These are phyloP conservation scores for Adrianichthys oophorus DNA, from an alignment of 2,797 vertebrate genomes.

Conservation along the genomic window DNA sequence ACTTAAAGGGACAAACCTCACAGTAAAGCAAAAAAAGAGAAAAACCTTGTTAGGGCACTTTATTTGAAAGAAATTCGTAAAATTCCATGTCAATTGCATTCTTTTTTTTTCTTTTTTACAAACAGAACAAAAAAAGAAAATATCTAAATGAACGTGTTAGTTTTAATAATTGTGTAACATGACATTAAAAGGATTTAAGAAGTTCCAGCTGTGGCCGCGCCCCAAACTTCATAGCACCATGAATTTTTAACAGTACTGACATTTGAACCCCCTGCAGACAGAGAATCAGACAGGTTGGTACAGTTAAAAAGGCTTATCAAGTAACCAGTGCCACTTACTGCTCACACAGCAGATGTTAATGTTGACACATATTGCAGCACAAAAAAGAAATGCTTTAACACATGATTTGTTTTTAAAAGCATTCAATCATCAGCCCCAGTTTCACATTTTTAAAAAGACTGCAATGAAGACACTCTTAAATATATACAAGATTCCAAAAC, in stretches of 20 bases:
- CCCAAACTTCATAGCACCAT: constrained; percentile 52
- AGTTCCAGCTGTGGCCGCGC: constrained; percentile 16
- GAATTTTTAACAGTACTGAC: constrained; percentile 27
- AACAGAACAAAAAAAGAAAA: constrained; percentile 2
- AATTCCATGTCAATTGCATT: constrained; percentile 53
- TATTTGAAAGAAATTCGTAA: constrained; percentile 62
- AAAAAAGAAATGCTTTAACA: constrained; percentile 48
- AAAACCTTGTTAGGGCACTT: constrained; percentile 61
- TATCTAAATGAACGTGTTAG: constrained; percentile 34
- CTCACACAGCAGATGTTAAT: constrained; percentile 31
- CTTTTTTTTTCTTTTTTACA: constrained; percentile 30
- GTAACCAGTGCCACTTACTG: constrained; percentile 39
- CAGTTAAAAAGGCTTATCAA: constrained; percentile 29
- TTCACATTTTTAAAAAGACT: constrained; percentile 60
- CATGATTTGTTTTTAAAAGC: constrained; percentile 30
- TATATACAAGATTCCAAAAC: constrained; percentile 38
- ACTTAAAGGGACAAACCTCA: too few species aligned
- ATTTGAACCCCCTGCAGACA: constrained; percentile 12
- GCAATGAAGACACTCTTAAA: constrained; percentile 41
- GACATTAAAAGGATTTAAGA: constrained; percentile 22
- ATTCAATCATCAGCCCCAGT: constrained; percentile 66
- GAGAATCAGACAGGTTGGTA: constrained; percentile 15
- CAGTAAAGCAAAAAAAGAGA: constrained; percentile 26
- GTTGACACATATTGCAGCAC: constrained; percentile 41
- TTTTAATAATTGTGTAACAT: constrained; percentile 34